Evolutionary conservation across 2,888 invertebrate genomes (phyloP).

Genomic region (Rugalucina vietnamica): DNA sequence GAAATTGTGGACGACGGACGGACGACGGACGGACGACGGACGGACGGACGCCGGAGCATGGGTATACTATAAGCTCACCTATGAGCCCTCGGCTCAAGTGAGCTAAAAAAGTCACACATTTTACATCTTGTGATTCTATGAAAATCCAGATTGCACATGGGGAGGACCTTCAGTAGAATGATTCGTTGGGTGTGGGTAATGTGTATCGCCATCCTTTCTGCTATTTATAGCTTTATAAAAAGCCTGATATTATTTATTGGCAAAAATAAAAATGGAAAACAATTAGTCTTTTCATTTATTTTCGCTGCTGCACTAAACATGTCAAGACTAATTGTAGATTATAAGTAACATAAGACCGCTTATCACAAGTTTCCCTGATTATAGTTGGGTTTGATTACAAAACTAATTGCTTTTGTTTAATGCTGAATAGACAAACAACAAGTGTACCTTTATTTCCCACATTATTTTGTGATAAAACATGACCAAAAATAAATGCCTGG

Average conservation of each 20-base stretch:
- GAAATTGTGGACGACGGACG: no score
- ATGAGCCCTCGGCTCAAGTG: no score
- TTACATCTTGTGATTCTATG: no score
- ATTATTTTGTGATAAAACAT: conserved; percentile 13
- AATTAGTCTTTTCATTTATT: not conserved
- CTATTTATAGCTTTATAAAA: no score
- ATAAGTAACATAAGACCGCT: not conserved
- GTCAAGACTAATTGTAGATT: not conserved
- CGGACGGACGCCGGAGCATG: no score
- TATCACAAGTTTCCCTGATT: not conserved
- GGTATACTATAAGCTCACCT: no score
- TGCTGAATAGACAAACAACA: conserved; percentile 5
- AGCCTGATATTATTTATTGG: not conserved
- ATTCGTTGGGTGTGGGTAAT: no score
- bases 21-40: no score
- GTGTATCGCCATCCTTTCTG: no score
- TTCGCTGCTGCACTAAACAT: not conserved
- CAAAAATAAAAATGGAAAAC: not conserved
- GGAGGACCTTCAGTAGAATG: no score
- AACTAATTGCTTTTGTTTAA: conserved; percentile 16
- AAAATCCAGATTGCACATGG: no score
- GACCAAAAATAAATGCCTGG: conserved; percentile 10
- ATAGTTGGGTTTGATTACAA: not conserved
- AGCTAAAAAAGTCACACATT: no score
- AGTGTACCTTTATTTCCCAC: conserved; percentile 6